Evolutionary conservation across 2,888 invertebrate species (phyloP).

Genomic region (Alloscopus bannaensis): DNA sequence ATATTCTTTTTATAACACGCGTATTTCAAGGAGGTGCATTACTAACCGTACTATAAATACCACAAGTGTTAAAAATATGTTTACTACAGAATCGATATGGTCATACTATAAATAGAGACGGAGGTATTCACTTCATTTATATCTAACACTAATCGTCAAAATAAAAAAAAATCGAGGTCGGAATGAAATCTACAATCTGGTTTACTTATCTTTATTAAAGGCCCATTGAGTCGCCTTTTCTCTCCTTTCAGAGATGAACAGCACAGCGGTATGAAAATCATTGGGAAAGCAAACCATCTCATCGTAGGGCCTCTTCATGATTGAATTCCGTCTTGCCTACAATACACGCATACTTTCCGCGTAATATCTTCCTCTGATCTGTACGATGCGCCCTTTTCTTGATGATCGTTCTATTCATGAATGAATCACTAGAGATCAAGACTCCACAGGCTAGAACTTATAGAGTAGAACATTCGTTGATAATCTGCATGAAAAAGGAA

Average conservation of each 20-base stretch:
- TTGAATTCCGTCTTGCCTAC: background rate
- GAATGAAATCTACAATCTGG: slow-evolving; percentile 43
- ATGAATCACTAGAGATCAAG: background rate
- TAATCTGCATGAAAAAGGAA: slow-evolving; percentile 35
- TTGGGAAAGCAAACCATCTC: slow-evolving; percentile 27
- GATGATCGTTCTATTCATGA: background rate
- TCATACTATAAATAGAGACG: too few species aligned
- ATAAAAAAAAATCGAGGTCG: background rate
- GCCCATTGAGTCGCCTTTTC: slow-evolving; percentile 49
- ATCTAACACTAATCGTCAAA: too few species aligned
- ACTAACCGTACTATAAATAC: too few species aligned
- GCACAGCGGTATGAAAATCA: slow-evolving; percentile 40
- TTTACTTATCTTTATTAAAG: slow-evolving; percentile 53
- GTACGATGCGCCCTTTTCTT: background rate
- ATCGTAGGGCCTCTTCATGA: background rate
- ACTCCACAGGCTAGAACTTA: slow-evolving; percentile 8
- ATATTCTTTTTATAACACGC: too few species aligned
- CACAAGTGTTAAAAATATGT: too few species aligned
- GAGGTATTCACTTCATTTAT: too few species aligned
- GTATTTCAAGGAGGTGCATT: too few species aligned
- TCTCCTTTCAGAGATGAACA: slow-evolving; percentile 29
- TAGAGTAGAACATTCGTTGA: background rate
- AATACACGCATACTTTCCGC: slow-evolving; percentile 16
- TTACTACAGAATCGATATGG: too few species aligned
- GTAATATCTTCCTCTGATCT: slow-evolving; percentile 5